Base-by-base conservation (phyloP, 2,888 invertebrate genomes). In the Cybosia mesomella region DNA sequence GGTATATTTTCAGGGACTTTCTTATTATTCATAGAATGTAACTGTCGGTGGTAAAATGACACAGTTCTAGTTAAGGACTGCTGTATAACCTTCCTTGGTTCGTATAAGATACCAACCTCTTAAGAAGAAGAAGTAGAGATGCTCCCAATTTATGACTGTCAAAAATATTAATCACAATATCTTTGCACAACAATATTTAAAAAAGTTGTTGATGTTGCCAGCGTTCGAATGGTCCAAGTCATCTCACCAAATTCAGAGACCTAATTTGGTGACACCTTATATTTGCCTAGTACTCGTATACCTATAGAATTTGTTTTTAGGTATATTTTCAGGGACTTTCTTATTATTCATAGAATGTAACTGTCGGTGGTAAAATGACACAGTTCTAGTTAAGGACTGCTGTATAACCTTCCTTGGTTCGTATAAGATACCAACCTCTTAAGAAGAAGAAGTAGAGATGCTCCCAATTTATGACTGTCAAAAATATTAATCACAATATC, bases 181-280 rank as follows among this genome's bases (percentile, higher is more conserved):
- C 7, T 18, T 43, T 43, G 43, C 43, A 43, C 43, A 15, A 36
- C 2, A n/a, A 36, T 15, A 28, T 15, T 15, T 15, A 15, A 13
- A 39, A 2, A 15, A 75, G 66, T 63, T 60, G 62, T 54, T 70
- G 60, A 67, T 22, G 54, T 43, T 68, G 61, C 36, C 63, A 60
- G 66, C 39, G 10, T 64, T 64, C 39, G 49, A 64, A 67, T 68
- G 55, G n/a, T n/a, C n/a, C n/a, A n/a, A n/a, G n/a, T n/a, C n/a
- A n/a, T n/a, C n/a, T n/a, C n/a, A n/a, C n/a, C n/a, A n/a, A n/a
- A n/a, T n/a, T n/a, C n/a, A n/a, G n/a, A n/a, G n/a, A n/a, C n/a
- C n/a, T n/a, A n/a, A n/a, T n/a, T n/a, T n/a, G n/a, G n/a, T n/a
- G n/a, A n/a, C n/a, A n/a, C n/a, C n/a, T n/a, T n/a, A n/a, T 49